A percentile compares a stretch with the other conserved stretches of the same genome.
Evolutionary conservation across 2,113 vertebrate species (phyloP).

Genomic region (Strigops habroptila): DNA sequence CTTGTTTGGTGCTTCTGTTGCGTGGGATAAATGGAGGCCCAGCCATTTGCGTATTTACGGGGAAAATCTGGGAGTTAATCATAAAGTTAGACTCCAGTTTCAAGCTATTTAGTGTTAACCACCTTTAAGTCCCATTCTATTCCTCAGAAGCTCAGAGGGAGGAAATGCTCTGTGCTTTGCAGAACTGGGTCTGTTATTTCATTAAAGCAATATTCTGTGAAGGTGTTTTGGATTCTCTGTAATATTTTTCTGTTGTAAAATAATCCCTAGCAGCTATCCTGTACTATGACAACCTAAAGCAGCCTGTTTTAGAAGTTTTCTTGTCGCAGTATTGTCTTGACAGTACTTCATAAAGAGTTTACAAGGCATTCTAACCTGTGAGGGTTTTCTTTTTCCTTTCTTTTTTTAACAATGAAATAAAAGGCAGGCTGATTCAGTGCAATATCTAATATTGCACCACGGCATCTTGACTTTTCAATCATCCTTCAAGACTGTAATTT

Average conservation of each 20-base stretch:
- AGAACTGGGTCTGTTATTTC: not conserved
- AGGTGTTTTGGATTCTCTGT: not conserved
- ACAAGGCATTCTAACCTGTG: not conserved
- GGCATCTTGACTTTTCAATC: not conserved
- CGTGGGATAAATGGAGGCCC: not conserved
- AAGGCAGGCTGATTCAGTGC: not conserved
- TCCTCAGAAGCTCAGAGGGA: not conserved
- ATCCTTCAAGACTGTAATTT: not conserved
- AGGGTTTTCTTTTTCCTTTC: rapidly evolving
- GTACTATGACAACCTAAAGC: not conserved
- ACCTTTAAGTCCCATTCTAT: not conserved
- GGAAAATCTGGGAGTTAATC: not conserved
- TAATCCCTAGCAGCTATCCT: not conserved
- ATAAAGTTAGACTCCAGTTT: not conserved
- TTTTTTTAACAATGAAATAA: not conserved
- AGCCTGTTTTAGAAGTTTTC: not conserved
- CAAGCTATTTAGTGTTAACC: not conserved
- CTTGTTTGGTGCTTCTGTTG: not conserved
- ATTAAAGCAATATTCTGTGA: not conserved
- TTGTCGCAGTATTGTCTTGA: not conserved
- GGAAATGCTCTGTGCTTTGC: not conserved
- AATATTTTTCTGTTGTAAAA: not conserved
- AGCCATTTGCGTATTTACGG: not conserved
- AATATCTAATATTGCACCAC: not conserved
- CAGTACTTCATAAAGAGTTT: not conserved